Conservation (phyloP, 92 coral and sea anemone species). For the Parazoanthus darwini region DNA sequence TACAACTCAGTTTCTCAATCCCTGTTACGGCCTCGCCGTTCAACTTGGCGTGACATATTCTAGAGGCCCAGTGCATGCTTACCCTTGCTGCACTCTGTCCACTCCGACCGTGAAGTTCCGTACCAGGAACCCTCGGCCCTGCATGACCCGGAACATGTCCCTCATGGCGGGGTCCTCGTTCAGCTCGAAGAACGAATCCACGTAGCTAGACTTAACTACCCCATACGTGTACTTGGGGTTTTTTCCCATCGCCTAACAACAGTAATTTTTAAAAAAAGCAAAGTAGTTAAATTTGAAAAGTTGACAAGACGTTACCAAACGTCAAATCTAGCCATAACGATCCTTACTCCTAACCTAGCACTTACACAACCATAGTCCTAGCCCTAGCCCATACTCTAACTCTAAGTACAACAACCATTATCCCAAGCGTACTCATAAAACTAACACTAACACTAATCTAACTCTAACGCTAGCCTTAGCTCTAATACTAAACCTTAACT, state of each 20-base stretch:
- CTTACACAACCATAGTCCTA: too few relatives aligned
- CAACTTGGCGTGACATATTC: too few relatives aligned
- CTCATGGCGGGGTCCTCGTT: constrained; percentile 84
- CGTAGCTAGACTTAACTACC: constrained; percentile 87
- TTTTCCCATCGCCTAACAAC: constrained; percentile 64
- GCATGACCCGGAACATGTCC: constrained; percentile 77
- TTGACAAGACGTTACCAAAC: background rate
- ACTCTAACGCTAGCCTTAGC: too few relatives aligned
- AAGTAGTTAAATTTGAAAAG: background rate
- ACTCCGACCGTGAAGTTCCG: constrained; percentile 87
- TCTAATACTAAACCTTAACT: too few relatives aligned
- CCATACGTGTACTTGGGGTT: constrained; percentile 74
- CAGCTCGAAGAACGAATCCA: constrained; percentile 83
- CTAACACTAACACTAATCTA: too few relatives aligned
- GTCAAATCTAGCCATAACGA: too few relatives aligned
- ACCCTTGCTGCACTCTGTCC: constrained; percentile 71
- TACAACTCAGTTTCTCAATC: background rate
- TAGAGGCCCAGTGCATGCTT: constrained; percentile 1
- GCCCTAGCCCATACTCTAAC: too few relatives aligned
- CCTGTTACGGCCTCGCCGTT: too few relatives aligned
- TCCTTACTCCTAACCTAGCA: too few relatives aligned
- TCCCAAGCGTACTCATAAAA: too few relatives aligned
- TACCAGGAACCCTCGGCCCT: constrained; percentile 64
- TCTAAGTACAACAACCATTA: too few relatives aligned
- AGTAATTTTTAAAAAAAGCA: too few relatives aligned